Evolutionary conservation across 2,113 vertebrate genomes (phyloP).

Genomic region (Cyprinus carpio): DNA sequence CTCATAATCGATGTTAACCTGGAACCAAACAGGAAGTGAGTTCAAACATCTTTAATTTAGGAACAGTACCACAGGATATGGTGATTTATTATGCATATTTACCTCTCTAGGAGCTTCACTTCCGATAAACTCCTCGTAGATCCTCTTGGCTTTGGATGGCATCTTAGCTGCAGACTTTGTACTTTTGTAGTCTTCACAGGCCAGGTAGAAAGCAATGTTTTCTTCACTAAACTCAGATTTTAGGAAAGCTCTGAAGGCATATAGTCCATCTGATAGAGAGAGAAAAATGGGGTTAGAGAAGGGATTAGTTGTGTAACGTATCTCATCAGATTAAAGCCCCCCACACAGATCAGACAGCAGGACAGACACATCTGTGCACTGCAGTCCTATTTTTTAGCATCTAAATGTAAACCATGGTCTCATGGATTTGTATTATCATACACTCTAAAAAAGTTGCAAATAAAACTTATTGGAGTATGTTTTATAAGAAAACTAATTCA

Average conservation of each 20-base stretch:
- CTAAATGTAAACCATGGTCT: constrained; percentile 1
- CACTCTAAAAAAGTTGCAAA: neutral
- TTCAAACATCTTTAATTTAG: neutral
- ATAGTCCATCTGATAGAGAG: constrained; percentile 81
- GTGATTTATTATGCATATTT: constrained; percentile 40
- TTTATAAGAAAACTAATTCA: too few species aligned
- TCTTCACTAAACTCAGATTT: constrained; percentile 95
- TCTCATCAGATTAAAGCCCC: constrained; percentile 38
- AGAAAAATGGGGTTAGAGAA: constrained; percentile 37
- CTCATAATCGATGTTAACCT: constrained; percentile 93
- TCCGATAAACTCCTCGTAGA: constrained; percentile 91
- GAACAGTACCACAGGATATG: neutral
- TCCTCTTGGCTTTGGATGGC: constrained; percentile 82
- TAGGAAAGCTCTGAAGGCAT: constrained; percentile 88
- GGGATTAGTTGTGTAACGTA: constrained; percentile 50
- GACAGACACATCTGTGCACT: constrained; percentile 41
- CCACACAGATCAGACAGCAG: constrained; percentile 22
- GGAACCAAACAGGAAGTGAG: constrained; percentile 42
- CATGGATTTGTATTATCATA: neutral
- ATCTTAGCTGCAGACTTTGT: constrained; percentile 80
- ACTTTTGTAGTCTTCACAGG: constrained; percentile 91
- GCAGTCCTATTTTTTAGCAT: constrained; percentile 33
- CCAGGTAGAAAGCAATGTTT: constrained; percentile 96
- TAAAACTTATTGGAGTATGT: neutral
- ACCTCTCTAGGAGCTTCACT: constrained; percentile 91